These are phyloP conservation scores for Chamaetylas fuelleborni DNA, from an alignment of 2,113 vertebrate genomes.

Conservation along the genomic window DNA sequence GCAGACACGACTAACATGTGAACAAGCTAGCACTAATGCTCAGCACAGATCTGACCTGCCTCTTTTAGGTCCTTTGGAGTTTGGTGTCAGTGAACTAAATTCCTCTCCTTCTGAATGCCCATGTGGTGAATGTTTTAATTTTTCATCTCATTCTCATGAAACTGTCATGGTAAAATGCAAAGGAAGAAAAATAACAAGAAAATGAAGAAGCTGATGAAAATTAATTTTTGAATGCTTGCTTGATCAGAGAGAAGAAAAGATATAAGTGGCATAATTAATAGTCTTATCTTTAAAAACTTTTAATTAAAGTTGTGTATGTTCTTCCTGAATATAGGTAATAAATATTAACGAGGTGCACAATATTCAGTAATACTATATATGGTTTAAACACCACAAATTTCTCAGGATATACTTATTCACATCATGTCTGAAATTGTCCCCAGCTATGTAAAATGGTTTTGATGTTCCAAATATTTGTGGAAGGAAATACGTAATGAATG, in stretches of 20 bases:
- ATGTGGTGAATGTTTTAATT: background rate
- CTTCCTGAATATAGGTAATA: background rate
- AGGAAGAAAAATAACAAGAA: background rate
- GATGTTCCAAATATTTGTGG: slow-evolving; percentile 7
- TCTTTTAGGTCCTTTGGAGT: background rate
- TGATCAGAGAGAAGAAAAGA: background rate
- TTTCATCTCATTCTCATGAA: background rate
- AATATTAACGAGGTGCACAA: background rate
- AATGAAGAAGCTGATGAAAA: slow-evolving; percentile 10
- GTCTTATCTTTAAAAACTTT: background rate
- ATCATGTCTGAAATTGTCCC: background rate
- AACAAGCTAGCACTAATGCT: background rate
- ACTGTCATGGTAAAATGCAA: background rate
- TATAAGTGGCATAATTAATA: background rate
- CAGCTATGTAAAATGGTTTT: background rate
- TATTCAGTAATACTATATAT: background rate
- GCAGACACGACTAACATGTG: rapidly evolving
- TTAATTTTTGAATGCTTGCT: background rate
- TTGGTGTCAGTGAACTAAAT: background rate
- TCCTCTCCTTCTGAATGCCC: background rate
- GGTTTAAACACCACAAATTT: background rate
- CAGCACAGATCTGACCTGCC: background rate
- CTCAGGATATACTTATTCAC: background rate
- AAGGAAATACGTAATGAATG: slow-evolving; percentile 54
- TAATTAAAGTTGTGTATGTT: background rate